phyloP scores from a whole-genome alignment of 2,797 vertebrate genomes.

The Tauraco hartlaubi region DNA sequence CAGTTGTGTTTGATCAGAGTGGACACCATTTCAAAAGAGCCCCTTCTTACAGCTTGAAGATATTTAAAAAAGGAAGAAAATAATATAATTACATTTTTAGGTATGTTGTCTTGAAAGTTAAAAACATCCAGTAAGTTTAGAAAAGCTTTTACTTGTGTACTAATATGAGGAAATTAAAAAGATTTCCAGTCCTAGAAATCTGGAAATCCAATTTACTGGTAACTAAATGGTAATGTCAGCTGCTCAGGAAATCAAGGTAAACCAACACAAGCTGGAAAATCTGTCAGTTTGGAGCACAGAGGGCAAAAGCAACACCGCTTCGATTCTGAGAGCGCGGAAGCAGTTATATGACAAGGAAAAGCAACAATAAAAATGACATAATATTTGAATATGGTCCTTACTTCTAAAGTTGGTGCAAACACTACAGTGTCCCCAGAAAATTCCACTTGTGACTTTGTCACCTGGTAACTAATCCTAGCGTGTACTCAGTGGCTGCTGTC shows the following conservation, averaged over 20 bases:
- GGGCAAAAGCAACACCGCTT: not conserved
- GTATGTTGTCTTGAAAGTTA: not conserved
- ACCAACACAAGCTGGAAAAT: not conserved
- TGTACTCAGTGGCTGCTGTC: not conserved
- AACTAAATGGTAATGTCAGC: not conserved
- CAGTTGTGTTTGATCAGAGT: constrained; percentile 82
- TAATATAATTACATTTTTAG: not conserved
- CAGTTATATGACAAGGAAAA: not conserved
- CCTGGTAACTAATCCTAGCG: not conserved
- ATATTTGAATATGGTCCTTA: not conserved
- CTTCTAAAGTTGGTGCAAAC: not conserved
- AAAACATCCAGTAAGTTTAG: not conserved
- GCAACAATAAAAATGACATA: not conserved
- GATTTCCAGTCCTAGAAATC: not conserved
- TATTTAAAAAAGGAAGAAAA: not conserved
- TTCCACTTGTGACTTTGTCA: not conserved
- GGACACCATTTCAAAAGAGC: constrained; percentile 82
- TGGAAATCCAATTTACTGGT: not conserved
- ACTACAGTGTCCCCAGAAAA: not conserved
- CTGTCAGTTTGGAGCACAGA: not conserved
- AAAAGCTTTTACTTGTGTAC: not conserved
- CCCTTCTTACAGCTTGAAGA: constrained; percentile 82
- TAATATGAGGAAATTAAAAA: not conserved
- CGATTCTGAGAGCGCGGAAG: not conserved
- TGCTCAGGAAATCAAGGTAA: not conserved